Base-by-base conservation (phyloP, 2,888 invertebrate genomes). In the Romanomermis culicivorax region DNA sequence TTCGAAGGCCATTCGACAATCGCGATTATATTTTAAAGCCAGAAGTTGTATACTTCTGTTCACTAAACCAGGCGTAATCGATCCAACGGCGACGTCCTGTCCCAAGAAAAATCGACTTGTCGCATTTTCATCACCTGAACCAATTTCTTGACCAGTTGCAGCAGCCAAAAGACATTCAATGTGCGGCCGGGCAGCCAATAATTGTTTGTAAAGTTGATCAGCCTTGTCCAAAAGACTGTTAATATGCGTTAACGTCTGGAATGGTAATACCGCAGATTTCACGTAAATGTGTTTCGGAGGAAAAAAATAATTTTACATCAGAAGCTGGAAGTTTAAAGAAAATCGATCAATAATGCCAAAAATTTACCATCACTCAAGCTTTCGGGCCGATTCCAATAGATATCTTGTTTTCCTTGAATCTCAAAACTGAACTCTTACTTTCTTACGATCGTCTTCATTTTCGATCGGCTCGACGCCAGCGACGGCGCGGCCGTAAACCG, bases 401-500 rank as follows among this genome's bases (percentile, higher is more conserved):
- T n/a, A n/a, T n/a, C n/a, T n/a, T n/a, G n/a, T n/a, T n/a, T n/a
- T n/a, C n/a, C n/a, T n/a, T n/a, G n/a, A n/a, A n/a, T n/a, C n/a
- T n/a, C n/a, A n/a, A n/a, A n/a, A n/a, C n/a, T n/a, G n/a, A n/a
- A n/a, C n/a, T n/a, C 29, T 26, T 51, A 70, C 70, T 64, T 69
- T 91, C 69, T 87, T 86, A 2, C 93, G 77, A 70, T 93, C 95
- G 62, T 93, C 91, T 64, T 93, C 93, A 62, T 82, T 88, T 71
- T 93, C 89, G 25, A 95, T 91, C 14, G 88, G 87, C 73, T 95
- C 93, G 0, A 95, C 70, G 24, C 91, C 91, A 71, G 87, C 93
- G 67, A 87, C 89, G 0, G 87, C 83, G 25, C 85, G 80, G 2
- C 85, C 88, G 2, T 82, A 81, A 56, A 93, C 76, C 11, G 85